Evolutionary conservation across 1,140 invertebrate species (phyloP).

Genomic region (Lethocerus indicus): DNA sequence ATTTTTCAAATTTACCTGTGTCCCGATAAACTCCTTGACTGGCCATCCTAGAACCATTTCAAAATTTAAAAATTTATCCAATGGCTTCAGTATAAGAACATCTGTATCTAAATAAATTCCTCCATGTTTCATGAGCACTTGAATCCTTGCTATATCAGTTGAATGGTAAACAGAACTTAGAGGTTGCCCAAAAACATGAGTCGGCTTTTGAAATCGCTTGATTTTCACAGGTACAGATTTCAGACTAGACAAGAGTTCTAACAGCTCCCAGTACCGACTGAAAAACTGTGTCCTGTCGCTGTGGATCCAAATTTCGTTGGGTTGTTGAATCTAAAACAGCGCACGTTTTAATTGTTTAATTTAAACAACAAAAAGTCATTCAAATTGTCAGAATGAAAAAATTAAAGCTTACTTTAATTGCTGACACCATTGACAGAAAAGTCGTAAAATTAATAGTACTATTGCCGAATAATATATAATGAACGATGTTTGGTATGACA

Average conservation of each 20-base stretch:
- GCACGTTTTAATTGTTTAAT: not conserved
- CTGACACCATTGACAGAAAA: constrained; percentile 20
- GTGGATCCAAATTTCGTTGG: constrained; percentile 19
- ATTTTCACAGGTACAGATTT: constrained; percentile 13
- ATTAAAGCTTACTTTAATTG: constrained; percentile 16
- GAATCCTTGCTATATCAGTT: constrained; percentile 24
- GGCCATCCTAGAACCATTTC: constrained; percentile 27
- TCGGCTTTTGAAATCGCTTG: constrained; percentile 13
- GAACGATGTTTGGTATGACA: constrained; percentile 20
- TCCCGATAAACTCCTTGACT: constrained; percentile 20
- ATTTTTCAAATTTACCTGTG: too few relatives aligned
- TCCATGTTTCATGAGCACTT: constrained; percentile 22
- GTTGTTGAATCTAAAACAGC: constrained; percentile 18
- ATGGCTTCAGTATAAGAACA: constrained; percentile 22
- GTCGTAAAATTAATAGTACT: constrained; percentile 17
- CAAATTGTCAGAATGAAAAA: not conserved
- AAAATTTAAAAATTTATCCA: constrained; percentile 24
- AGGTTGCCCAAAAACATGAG: constrained; percentile 22
- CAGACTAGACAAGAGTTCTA: constrained; percentile 10
- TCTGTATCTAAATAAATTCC: constrained; percentile 28
- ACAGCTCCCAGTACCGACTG: constrained; percentile 19
- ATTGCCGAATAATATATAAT: constrained; percentile 20
- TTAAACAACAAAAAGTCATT: not conserved
- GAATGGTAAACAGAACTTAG: constrained; percentile 23
- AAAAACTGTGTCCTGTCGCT: constrained; percentile 15